Evolutionary conservation across 1,140 invertebrate genomes (phyloP).

Genomic region (Glossosoma conforme): DNA sequence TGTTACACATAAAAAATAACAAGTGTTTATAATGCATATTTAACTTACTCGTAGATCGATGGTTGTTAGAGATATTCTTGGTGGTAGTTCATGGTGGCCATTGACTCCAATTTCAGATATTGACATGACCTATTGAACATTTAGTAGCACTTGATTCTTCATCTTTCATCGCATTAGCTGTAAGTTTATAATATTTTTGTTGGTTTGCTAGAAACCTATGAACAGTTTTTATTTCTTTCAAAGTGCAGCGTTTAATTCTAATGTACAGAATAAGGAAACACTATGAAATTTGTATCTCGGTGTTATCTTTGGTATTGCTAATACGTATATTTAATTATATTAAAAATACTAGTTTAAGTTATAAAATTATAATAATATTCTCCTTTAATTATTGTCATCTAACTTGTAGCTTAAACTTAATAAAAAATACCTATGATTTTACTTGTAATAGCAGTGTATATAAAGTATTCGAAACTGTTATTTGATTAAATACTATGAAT

Average conservation of each 20-base stretch:
- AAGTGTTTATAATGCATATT: no score
- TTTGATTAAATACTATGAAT: background rate
- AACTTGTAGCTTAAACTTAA: constrained; percentile 13
- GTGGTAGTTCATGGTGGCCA: no score
- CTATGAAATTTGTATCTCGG: constrained; percentile 22
- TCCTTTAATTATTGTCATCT: constrained; percentile 19
- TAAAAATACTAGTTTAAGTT: constrained; percentile 4
- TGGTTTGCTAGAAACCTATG: constrained; percentile 31
- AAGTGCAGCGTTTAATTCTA: constrained; percentile 33
- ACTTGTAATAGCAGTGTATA: constrained; percentile 26
- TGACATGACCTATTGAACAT: background rate
- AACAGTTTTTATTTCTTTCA: constrained; percentile 26
- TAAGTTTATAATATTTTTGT: constrained; percentile 31
- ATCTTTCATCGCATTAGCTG: constrained; percentile 26
- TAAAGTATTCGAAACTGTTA: background rate
- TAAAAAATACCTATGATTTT: constrained; percentile 15
- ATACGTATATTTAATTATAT: constrained; percentile 23
- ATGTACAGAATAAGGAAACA: constrained; percentile 32
- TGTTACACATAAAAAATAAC: no score
- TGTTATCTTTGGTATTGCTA: constrained; percentile 29
- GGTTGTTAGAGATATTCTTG: no score
- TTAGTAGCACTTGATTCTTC: constrained; percentile 11
- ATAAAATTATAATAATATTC: constrained; percentile 21
- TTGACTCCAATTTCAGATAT: no score
- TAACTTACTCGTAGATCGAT: no score